Conservation (phyloP, 2,113 vertebrate genomes). For the Hystrix brachyura region DNA sequence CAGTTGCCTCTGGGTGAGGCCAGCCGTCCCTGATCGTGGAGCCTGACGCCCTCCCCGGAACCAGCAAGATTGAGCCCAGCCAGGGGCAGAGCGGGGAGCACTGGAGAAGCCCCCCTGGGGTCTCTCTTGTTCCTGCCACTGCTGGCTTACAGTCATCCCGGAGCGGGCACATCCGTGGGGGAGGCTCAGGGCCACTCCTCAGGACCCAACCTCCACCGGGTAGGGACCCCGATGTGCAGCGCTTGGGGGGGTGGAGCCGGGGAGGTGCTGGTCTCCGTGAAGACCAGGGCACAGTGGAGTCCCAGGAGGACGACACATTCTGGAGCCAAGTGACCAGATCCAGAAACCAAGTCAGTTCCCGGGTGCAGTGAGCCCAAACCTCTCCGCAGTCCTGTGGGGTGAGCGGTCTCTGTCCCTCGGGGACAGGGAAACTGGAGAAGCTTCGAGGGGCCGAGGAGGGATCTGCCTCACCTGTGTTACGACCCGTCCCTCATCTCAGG, state of each 20-base stretch:
- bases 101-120: neutral
- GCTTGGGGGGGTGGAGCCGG: fast-evolving
- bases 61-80: neutral
- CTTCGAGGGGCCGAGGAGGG: neutral
- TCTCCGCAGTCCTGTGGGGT: no score
- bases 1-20: neutral
- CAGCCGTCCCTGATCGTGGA: neutral
- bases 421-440: neutral
- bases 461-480: fast-evolving
- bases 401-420: neutral
- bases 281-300: neutral
- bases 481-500: neutral
- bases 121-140: neutral
- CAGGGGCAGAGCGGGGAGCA: no score
- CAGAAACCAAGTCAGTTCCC: neutral
- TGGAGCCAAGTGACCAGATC: neutral
- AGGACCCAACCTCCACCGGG: neutral
- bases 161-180: neutral
- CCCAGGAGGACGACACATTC: no score
- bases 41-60: neutral
- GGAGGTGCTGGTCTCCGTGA: neutral
- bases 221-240: neutral
- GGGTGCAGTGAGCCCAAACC: neutral
- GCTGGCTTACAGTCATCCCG: neutral
- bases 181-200: neutral